Conservation (phyloP, 2,888 invertebrate species). For the Drosophila fungiperda region DNA sequence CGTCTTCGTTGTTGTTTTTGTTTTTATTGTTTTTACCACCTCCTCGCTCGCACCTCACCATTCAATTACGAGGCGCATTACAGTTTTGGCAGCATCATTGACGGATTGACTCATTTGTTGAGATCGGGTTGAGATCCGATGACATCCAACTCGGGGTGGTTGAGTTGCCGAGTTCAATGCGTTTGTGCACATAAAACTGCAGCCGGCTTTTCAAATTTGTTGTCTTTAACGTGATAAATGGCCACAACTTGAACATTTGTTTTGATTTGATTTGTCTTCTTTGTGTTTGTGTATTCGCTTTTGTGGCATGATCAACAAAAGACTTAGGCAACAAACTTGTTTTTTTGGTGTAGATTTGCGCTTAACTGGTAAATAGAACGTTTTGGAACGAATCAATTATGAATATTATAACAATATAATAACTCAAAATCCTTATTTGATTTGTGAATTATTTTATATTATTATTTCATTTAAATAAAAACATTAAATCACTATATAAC, state of each 20-base stretch:
- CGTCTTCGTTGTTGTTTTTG: constrained; percentile 12
- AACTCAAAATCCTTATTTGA: too few relatives aligned
- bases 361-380: neutral
- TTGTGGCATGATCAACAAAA: constrained; percentile 63
- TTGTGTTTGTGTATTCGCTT: constrained; percentile 16
- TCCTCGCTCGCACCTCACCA: constrained; percentile 18
- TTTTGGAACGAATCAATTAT: neutral
- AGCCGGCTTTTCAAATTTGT: constrained; percentile 57
- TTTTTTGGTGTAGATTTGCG: neutral
- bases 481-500: too few relatives aligned
- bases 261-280: constrained; percentile 17
- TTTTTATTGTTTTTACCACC: neutral
- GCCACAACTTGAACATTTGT: constrained; percentile 34
- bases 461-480: too few relatives aligned
- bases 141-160: constrained; percentile 4
- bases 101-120: constrained; percentile 29
- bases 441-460: neutral
- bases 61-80: constrained; percentile 41
- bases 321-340: constrained; percentile 79
- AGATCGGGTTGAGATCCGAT: constrained; percentile 22
- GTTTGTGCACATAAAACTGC: constrained; percentile 59
- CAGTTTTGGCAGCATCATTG: constrained; percentile 36
- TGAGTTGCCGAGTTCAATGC: constrained; percentile 65
- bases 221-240: constrained; percentile 56
- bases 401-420: too few relatives aligned